Percentiles rank a stretch among this genome's conserved stretches.
These are phyloP conservation scores for Danio jaintianensis DNA, from an alignment of 2,797 vertebrate species.

Conservation along the genomic window DNA sequence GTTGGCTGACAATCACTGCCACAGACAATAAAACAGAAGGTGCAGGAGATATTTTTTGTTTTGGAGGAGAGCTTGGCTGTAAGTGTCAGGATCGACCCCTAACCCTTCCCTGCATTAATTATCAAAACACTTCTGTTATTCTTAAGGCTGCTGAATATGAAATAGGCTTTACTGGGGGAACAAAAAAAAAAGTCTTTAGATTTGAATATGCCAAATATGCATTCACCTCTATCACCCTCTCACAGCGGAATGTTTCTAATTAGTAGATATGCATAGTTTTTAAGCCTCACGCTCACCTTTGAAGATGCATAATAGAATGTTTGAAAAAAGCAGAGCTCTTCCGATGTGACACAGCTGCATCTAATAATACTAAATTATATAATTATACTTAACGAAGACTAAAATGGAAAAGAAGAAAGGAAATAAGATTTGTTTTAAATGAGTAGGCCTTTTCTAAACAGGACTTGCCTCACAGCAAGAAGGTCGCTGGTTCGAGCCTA, in stretches of 20 bases:
- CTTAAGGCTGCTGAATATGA: not conserved
- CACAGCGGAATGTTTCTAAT: slow-evolving; percentile 29
- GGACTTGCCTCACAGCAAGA: no score
- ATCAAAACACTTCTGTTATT: slow-evolving; percentile 39
- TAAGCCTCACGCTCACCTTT: not conserved
- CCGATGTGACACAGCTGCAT: not conserved
- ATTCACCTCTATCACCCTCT: slow-evolving; percentile 33
- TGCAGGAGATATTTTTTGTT: slow-evolving; percentile 63
- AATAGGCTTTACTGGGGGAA: slow-evolving; percentile 3
- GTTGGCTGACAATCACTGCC: slow-evolving; percentile 74
- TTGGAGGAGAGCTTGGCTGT: slow-evolving; percentile 43
- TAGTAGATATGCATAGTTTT: slow-evolving; percentile 33
- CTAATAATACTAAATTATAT: not conserved
- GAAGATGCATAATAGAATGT: no score
- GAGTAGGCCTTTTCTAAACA: not conserved
- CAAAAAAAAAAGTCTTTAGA: not conserved
- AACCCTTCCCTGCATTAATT: slow-evolving; percentile 40
- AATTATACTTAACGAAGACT: not conserved
- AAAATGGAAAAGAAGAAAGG: not conserved
- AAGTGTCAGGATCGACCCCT: slow-evolving; percentile 50
- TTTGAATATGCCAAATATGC: slow-evolving; percentile 30
- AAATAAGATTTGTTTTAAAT: not conserved
- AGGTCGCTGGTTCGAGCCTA: no score
- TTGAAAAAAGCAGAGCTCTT: not conserved
- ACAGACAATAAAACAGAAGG: slow-evolving; percentile 58